Base-by-base conservation (phyloP, 2,797 vertebrate species). In the Sebastes umbrosus region DNA sequence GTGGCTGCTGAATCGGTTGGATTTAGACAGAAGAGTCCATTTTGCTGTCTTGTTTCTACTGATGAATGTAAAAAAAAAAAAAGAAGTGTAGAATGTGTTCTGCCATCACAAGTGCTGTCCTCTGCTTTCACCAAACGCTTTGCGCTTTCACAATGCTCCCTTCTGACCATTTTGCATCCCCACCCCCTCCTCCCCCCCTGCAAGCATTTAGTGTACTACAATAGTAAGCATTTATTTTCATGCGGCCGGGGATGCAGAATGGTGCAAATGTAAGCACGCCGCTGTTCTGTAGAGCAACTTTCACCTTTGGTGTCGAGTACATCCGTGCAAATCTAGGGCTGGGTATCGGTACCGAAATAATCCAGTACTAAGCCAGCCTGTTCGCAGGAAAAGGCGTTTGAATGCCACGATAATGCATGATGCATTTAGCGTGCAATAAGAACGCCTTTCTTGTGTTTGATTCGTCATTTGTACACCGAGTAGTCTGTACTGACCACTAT, bases 51-150 rank as follows among this genome's bases (percentile, higher is more conserved):
- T 39, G 79, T 84, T 87, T 85, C 68, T 88, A 83, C n/a, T 81
- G 77, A 89, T 88, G 93, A 93, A 92, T 92, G 90, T 92, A 72
- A 20, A 64, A n/a, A n/a, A 34, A 60, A 43, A 43, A 43, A 16
- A 43, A 43, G 11, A 52, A 52, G 12, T 66, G 80, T 90, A 80
- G 88, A 91, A 92, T 91, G 89, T 92, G 84, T 79, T 82, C 63
- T 73, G 80, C 75, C 73, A 52, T 86, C 75, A 77, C 78, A 80
- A 79, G 79, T 82, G 87, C 87, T 89, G 66, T 84, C 50, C 59
- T 73, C 73, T 59, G 72, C 77, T 84, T 55, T 77, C 82, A 74
- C 75, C 77, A 58, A 65, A 73, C 12, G 67, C 78, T 75, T 76
- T 50, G 20, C 24, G 29, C 80, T 66, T 22, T 79, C 66, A 82